Evolutionary conservation across 2,113 vertebrate genomes (phyloP).

Genomic region (Oryctolagus cuniculus): DNA sequence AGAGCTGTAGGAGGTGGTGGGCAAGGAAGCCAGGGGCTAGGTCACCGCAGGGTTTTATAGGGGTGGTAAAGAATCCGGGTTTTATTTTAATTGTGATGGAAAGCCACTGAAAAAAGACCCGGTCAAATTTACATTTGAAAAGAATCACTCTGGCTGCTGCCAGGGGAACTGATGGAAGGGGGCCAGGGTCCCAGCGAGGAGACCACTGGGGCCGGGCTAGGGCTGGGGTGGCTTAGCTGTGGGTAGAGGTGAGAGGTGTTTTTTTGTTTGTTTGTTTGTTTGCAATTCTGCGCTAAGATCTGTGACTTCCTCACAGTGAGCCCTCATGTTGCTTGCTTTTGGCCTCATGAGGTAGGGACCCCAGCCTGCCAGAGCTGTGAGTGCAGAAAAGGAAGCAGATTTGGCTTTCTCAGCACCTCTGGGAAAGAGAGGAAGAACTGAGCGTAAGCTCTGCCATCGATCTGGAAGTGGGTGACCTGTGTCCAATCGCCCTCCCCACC

Average conservation of each 20-base stretch:
- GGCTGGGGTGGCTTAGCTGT: conserved; percentile 25
- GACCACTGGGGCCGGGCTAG: neutral
- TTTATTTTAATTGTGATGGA: conserved; percentile 44
- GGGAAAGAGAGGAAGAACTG: conserved; percentile 41
- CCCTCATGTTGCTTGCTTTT: conserved; percentile 40
- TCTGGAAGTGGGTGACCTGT: conserved; percentile 59
- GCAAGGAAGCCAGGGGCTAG: neutral
- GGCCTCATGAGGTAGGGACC: conserved; percentile 68
- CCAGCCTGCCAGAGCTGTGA: conserved; percentile 73
- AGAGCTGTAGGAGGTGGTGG: neutral
- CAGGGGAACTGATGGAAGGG: neutral
- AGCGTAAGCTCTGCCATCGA: conserved; percentile 46
- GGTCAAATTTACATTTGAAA: conserved; percentile 52
- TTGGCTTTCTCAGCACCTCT: conserved; percentile 70
- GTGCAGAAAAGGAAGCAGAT: conserved; percentile 73
- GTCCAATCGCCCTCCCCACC: neutral
- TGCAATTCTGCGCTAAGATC: neutral
- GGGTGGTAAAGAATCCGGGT: neutral
- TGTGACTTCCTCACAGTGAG: conserved; percentile 76
- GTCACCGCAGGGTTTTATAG: neutral
- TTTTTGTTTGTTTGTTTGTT: neutral
- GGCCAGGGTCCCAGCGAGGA: neutral
- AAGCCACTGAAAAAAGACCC: neutral
- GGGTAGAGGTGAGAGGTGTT: neutral
- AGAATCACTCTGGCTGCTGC: conserved; percentile 1